Evolutionary conservation across 1,140 invertebrate genomes (phyloP).

Genomic region (Bradysia coprophila): DNA sequence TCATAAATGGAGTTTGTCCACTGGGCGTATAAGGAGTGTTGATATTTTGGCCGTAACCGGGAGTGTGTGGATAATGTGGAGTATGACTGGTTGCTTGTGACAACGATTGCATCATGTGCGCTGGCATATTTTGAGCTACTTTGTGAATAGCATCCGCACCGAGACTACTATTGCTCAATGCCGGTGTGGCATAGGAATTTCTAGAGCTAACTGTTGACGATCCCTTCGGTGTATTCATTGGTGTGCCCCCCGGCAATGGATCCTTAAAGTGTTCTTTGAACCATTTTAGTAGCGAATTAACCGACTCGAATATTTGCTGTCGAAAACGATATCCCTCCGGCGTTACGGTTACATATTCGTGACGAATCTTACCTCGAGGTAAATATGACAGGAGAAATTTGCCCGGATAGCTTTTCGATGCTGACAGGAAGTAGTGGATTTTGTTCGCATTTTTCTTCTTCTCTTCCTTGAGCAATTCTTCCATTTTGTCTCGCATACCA

Average conservation of each 20-base stretch:
- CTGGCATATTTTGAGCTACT: slow-evolving; percentile 51
- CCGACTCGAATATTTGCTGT: slow-evolving; percentile 67
- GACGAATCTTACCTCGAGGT: slow-evolving; percentile 60
- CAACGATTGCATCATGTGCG: slow-evolving; percentile 50
- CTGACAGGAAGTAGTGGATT: slow-evolving; percentile 83
- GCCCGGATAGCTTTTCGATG: slow-evolving; percentile 76
- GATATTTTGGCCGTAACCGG: slow-evolving; percentile 32
- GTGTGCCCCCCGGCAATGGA: slow-evolving; percentile 59
- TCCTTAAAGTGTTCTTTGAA: slow-evolving; percentile 97
- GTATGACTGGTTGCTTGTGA: slow-evolving; percentile 48
- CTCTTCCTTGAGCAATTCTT: slow-evolving; percentile 71
- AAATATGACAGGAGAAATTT: slow-evolving; percentile 91
- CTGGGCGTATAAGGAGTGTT: slow-evolving; percentile 70
- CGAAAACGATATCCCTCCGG: slow-evolving; percentile 88
- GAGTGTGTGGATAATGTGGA: slow-evolving; percentile 44
- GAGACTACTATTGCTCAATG: slow-evolving; percentile 19
- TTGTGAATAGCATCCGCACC: slow-evolving; percentile 43
- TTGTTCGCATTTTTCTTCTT: slow-evolving; percentile 69
- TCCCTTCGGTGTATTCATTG: slow-evolving; percentile 41
- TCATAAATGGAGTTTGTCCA: slow-evolving; percentile 80
- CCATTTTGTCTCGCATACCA: slow-evolving; percentile 66
- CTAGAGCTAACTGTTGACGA: slow-evolving; percentile 31
- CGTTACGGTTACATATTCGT: slow-evolving; percentile 83
- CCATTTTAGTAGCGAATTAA: slow-evolving; percentile 78
- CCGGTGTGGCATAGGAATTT: slow-evolving; percentile 50